A percentile compares a stretch with the other conserved stretches of the same genome.
phyloP scores from a whole-genome alignment of 2,113 vertebrate genomes.

The Seriola quinqueradiata region DNA sequence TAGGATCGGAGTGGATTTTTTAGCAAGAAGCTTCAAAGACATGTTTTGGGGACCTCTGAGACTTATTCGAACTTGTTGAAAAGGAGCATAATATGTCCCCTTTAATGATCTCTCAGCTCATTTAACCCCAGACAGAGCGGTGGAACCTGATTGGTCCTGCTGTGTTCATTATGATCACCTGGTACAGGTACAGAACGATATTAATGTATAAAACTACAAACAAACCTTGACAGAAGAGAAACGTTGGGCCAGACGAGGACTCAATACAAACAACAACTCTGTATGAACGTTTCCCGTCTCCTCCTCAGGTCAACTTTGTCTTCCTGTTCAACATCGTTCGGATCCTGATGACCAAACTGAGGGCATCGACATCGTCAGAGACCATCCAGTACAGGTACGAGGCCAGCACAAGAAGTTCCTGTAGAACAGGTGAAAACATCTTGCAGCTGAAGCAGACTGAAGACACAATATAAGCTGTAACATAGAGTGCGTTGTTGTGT shows the following conservation, averaged over 20 bases:
- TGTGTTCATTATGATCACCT: background rate
- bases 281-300: background rate
- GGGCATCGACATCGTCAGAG: constrained; percentile 78
- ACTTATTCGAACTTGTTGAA: too few relatives aligned
- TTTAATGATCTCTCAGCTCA: background rate
- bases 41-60: too few relatives aligned
- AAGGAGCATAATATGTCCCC: too few relatives aligned
- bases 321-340: constrained; percentile 81
- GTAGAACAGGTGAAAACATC: too few relatives aligned
- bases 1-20: too few relatives aligned
- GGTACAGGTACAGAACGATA: background rate
- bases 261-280: background rate
- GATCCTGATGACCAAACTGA: constrained; percentile 80
- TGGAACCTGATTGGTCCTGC: background rate
- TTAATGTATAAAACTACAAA: background rate
- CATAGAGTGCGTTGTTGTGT: too few relatives aligned
- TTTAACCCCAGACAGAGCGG: too few relatives aligned
- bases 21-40: too few relatives aligned
- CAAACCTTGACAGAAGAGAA: background rate
- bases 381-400: constrained; percentile 79
- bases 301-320: constrained; percentile 75
- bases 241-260: background rate
- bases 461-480: too few relatives aligned
- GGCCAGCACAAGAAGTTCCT: background rate
- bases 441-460: too few relatives aligned